These are phyloP conservation scores for Pogonus chalceus DNA, from an alignment of 1,140 invertebrate species.

Conservation along the genomic window DNA sequence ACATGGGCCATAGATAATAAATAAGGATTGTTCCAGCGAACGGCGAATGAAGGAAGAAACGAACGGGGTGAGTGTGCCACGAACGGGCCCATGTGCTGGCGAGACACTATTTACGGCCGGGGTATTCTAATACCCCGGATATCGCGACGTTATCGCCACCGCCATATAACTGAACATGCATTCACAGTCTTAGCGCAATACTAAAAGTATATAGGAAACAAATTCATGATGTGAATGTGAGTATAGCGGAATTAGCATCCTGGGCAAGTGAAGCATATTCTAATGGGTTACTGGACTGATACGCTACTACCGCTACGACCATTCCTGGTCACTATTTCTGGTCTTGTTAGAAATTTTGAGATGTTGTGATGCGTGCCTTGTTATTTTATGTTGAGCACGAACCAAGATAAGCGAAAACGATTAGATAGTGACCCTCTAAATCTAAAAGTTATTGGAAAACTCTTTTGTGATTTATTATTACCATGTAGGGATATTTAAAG, in stretches of 20 bases:
- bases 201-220: background rate
- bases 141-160: background rate
- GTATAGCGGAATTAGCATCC: background rate
- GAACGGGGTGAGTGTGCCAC: background rate
- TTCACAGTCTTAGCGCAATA: background rate
- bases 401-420: too few species aligned
- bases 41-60: background rate
- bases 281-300: background rate
- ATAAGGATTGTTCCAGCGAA: background rate
- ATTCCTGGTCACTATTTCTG: too few species aligned
- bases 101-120: background rate
- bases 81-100: background rate
- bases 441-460: too few species aligned
- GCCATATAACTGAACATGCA: background rate
- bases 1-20: background rate
- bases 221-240: background rate
- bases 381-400: too few species aligned
- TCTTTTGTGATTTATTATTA: too few species aligned
- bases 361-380: too few species aligned
- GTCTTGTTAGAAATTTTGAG: too few species aligned
- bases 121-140: background rate
- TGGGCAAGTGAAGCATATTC: background rate
- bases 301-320: background rate
- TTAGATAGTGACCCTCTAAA: too few species aligned
- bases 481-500: too few species aligned